Percentiles rank a stretch among this genome's conserved stretches.
Evolutionary conservation across 2,888 invertebrate species (phyloP).

Genomic region (Anorthoa munda): DNA sequence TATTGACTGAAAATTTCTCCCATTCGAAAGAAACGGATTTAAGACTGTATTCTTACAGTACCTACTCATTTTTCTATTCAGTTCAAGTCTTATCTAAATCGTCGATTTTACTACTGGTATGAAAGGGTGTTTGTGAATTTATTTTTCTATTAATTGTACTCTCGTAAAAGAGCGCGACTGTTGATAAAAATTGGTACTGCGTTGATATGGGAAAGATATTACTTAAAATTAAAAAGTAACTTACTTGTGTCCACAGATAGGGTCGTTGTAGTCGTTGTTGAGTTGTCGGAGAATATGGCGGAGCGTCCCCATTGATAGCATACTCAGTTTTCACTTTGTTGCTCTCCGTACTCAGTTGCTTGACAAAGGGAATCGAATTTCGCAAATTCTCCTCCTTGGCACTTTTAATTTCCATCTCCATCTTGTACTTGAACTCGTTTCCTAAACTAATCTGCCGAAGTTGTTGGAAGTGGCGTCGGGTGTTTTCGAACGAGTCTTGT

Average conservation of each 20-base stretch:
- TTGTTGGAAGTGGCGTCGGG: constrained; percentile 92
- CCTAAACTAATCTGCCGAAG: constrained; percentile 92
- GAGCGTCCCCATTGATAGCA: constrained; percentile 83
- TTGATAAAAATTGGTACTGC: constrained; percentile 4
- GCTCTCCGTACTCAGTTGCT: constrained; percentile 91
- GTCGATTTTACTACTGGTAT: constrained; percentile 42
- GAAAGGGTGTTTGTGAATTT: constrained; percentile 45
- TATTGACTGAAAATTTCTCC: constrained; percentile 49
- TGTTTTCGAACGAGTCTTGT: constrained; percentile 90
- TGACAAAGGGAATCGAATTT: constrained; percentile 91
- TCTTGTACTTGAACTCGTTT: constrained; percentile 91
- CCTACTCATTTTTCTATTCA: constrained; percentile 39
- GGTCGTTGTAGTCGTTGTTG: constrained; percentile 79
- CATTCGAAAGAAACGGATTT: constrained; percentile 54
- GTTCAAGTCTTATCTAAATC: constrained; percentile 44
- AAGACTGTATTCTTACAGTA: constrained; percentile 24
- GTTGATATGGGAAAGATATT: background rate
- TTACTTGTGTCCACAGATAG: constrained; percentile 87
- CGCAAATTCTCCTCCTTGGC: constrained; percentile 92
- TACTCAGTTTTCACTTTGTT: constrained; percentile 90
- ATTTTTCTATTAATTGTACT: constrained; percentile 52
- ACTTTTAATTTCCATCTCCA: constrained; percentile 92
- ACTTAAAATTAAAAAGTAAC: constrained; percentile 41
- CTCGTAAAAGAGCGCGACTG: constrained; percentile 49
- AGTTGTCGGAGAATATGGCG: constrained; percentile 90